Evolutionary conservation across 2,888 invertebrate species (phyloP), one percentile per base, ranked within the genome.

Genomic region (Leptothorax acervorum): DNA sequence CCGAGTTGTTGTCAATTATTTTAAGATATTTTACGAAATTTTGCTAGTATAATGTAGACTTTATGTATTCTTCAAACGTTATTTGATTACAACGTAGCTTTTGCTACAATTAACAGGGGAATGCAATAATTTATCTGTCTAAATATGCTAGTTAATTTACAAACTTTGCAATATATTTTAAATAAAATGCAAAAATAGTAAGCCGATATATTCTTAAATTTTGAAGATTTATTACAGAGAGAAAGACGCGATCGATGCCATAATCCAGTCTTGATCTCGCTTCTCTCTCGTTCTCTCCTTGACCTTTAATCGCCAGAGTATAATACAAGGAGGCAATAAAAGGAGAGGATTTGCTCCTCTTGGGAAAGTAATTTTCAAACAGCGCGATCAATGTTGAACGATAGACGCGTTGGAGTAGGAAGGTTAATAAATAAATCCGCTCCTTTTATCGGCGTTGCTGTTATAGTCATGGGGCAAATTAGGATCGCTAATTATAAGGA

Each of bases 201-300:
- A 4, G 1, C 9, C 42, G 55, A 66, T 65, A 39, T 23, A 66
- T 45, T 78, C 15, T 68, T 35, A 68, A 45, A 78, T 79, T 35
- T 45, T 57, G 31, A 35, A 45, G 48, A 48, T 18, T 39, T 39
- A 73, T 48, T 60, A 39, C 31, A 65, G 8, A 39, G 18, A 39
- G 11, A 12, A 18, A 11, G 28, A n/a, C 53, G 51, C 31, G 68
- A 57, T 70, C 74, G 73, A 60, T 81, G 60, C 23, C 23, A 60
- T 81, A 81, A 81, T 73, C 79, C 79, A 81, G 74, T 81, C 48
- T 60, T 71, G 78, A 81, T 88, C 90, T 85, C 82, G 82, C 82
- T 53, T 89, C 78, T 84, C 79, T 73, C 79, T 60, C 79, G 79
- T 71, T 81, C 60, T 81, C 79, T 81, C 79, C 79, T 81, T 81